Evolutionary conservation across 2,888 invertebrate genomes (phyloP), one percentile per base, ranked within the genome.

Genomic region (Alentia gelatinosa): DNA sequence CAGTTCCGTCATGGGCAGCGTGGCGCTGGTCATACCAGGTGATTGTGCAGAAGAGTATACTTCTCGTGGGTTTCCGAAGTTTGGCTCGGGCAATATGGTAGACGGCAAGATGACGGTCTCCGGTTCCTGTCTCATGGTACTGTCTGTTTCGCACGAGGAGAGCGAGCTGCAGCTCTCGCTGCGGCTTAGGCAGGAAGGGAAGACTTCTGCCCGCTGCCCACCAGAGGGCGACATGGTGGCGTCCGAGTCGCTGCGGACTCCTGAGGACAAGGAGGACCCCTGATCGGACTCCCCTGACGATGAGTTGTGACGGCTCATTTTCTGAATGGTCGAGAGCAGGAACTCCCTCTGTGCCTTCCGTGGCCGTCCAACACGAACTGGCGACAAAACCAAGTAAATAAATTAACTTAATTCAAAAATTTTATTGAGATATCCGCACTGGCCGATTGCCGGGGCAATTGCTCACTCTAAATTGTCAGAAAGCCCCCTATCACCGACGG

Each of bases 361-460:
- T 4, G 86, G 86, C 0, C 86, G 86, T 3, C 86, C 86, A 1
- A 86, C 86, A 5, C 86, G 42, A n/a, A 86, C 86, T 86, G 86
- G 0, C 5, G n/a, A n/a, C n/a, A n/a, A 26, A 30, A 30, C 12
- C 56, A 68, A 68, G 5, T 26, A 26, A 68, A 68, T 19, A 30
- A 30, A 15, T 68, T 68, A 42, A 7, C 47, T 12, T 47, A 47
- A 47, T 47, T 47, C 47, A 7, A 47, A 47, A 47, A 47, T 19
- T 47, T 47, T 47, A 47, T 12, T n/a, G n/a, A 1, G 19, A 12
- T 56, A 56, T 56, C n/a, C n/a, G n/a, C n/a, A n/a, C n/a, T n/a
- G n/a, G n/a, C n/a, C n/a, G 19, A 56, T 9, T 5, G 19, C 56
- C 19, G 5, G 5, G 19, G 56, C 3, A 56, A n/a, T n/a, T n/a